Conservation (phyloP, 1,140 invertebrate genomes). For the Homalodisca vitripennis region DNA sequence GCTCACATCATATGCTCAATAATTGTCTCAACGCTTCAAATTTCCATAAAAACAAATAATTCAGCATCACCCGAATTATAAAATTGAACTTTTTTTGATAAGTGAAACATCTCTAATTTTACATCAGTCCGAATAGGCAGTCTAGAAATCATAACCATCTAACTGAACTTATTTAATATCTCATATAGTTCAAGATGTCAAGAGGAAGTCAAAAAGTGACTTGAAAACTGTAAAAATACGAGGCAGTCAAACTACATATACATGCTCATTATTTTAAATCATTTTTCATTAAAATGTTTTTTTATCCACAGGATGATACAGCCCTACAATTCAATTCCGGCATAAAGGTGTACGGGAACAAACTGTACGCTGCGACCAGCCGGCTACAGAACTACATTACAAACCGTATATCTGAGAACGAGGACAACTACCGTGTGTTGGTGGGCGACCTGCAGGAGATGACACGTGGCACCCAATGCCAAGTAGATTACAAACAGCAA, state of each 20-base stretch:
- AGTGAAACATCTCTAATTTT: too few relatives aligned
- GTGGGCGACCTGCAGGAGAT: slow-evolving; percentile 33
- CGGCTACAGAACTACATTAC: slow-evolving; percentile 41
- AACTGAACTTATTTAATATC: not conserved
- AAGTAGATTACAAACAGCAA: too few relatives aligned
- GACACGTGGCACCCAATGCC: slow-evolving; percentile 35
- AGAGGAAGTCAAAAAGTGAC: too few relatives aligned
- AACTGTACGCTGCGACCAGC: slow-evolving; percentile 37
- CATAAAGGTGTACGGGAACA: slow-evolving; percentile 37
- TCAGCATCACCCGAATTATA: too few relatives aligned
- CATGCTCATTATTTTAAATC: not conserved
- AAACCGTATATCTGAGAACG: slow-evolving; percentile 16
- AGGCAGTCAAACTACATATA: not conserved
- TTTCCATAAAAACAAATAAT: too few relatives aligned
- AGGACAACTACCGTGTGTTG: slow-evolving; percentile 39
- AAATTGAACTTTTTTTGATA: too few relatives aligned
- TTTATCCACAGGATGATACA: slow-evolving; percentile 37
- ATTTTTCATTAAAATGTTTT: not conserved
- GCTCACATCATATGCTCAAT: too few relatives aligned
- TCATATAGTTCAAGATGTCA: not conserved
- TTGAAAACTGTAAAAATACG: too few relatives aligned
- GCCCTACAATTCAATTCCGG: slow-evolving; percentile 41
- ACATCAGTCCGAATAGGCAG: too few relatives aligned
- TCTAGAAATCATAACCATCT: not conserved
- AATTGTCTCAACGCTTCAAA: too few relatives aligned